Evolutionary conservation across 2,113 vertebrate species (phyloP).

Genomic region (Pseudonaja textilis): DNA sequence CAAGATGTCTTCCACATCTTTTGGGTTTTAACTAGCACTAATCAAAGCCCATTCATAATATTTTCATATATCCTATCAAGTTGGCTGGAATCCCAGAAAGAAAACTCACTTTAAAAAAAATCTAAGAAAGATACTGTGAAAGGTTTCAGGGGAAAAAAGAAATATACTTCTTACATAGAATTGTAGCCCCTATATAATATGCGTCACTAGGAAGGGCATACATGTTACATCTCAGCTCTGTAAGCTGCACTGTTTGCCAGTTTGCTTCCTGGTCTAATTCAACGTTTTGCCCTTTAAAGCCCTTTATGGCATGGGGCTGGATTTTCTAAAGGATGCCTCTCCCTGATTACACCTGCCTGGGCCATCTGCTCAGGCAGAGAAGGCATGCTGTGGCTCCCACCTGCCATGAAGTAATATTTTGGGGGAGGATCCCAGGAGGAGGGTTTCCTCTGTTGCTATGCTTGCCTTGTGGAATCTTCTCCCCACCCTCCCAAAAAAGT

Average conservation of each 20-base stretch:
- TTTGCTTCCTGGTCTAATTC: background rate
- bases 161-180: background rate
- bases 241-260: background rate
- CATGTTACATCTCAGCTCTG: background rate
- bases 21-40: constrained; percentile 17
- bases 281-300: background rate
- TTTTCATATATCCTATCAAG: constrained; percentile 25
- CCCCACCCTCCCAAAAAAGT: background rate
- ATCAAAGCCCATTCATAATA: constrained; percentile 25
- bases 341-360: background rate
- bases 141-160: constrained; percentile 2
- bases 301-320: background rate
- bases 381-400: background rate
- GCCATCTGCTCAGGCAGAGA: background rate
- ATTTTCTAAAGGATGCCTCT: background rate
- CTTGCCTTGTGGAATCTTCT: background rate
- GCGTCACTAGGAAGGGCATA: background rate
- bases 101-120: constrained; percentile 14
- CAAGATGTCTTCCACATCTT: constrained; percentile 1
- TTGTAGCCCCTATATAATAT: background rate
- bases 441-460: background rate
- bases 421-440: background rate
- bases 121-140: constrained; percentile 35
- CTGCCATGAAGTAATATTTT: background rate
- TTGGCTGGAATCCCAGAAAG: constrained; percentile 9